These are phyloP conservation scores for Zenarchopterus dispar DNA, from an alignment of 2,797 vertebrate genomes.

Conservation along the genomic window DNA sequence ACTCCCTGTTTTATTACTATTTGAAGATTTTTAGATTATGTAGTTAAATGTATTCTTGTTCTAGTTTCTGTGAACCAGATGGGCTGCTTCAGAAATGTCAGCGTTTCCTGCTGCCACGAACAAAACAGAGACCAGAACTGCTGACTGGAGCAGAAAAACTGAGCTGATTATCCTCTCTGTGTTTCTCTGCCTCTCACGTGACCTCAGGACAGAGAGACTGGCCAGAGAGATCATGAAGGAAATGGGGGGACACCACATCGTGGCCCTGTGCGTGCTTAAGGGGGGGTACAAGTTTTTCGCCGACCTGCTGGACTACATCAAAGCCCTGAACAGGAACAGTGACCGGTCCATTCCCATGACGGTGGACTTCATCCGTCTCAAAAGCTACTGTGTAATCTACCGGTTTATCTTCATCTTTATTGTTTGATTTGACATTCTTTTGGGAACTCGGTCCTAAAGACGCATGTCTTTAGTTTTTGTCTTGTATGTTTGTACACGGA, in stretches of 20 bases:
- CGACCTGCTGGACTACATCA: constrained; percentile 98
- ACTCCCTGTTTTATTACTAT: too few relatives aligned
- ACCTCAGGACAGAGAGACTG: constrained; percentile 92
- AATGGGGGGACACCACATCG: constrained; percentile 98
- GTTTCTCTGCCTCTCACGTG: not conserved
- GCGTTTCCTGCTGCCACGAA: constrained; percentile 40
- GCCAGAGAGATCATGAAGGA: constrained; percentile 97
- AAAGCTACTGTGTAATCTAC: constrained; percentile 94
- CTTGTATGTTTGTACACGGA: too few relatives aligned
- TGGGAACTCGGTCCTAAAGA: too few relatives aligned
- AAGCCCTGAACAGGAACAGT: constrained; percentile 97
- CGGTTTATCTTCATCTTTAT: not conserved
- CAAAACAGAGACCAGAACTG: constrained; percentile 46
- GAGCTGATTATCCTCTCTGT: constrained; percentile 31
- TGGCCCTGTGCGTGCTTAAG: constrained; percentile 97
- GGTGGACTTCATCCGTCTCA: constrained; percentile 98
- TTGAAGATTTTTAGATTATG: too few relatives aligned
- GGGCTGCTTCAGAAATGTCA: constrained; percentile 8
- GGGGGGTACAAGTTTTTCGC: constrained; percentile 99
- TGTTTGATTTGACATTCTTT: not conserved
- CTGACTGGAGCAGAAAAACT: constrained; percentile 57
- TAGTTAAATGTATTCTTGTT: too few relatives aligned
- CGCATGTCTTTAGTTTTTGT: too few relatives aligned
- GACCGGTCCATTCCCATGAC: constrained; percentile 99
- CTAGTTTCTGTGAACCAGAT: not conserved